Base-by-base conservation (phyloP, 2,113 vertebrate genomes). In the Sisor rabdophorus region DNA sequence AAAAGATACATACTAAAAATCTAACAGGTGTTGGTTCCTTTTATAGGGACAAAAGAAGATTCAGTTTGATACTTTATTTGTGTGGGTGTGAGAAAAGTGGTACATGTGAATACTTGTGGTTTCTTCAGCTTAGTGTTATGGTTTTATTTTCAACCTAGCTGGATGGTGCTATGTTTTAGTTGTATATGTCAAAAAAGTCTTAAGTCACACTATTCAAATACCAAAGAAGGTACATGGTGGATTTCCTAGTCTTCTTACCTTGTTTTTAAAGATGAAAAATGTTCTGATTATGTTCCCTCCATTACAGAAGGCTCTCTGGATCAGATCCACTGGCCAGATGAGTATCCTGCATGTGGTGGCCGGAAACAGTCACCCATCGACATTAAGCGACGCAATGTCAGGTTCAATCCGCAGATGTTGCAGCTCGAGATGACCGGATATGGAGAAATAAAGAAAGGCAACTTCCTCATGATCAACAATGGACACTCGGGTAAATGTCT, bases 311-410 rank as follows among this genome's bases (percentile, higher is more conserved):
- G 92, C 4, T 77, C 83, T 6, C 75, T 93, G 88, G 92, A 94
- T 11, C 91, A 96, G 74, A 85, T 69, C 6, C 92, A 94, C 82
- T 97, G 96, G 96, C 24, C 80, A 0, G 79, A 64, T 7, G 76
- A 89, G 48, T 98, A 93, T 58, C 88, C 90, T 0, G 76, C 30
- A 1, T 98, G 97, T 0, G 89, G 88, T 0, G 92, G 94, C 0
- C 58, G 56, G 20, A 91, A 79, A 12, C 97, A 98, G 78, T 98
- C 95, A 0, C 97, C 96, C 0, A 91, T 98, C 11, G 83, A 97
- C 83, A 92, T 98, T 84, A 91, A 93, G 91, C 87, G 85, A 70
- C 91, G 82, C 11, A 89, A 69, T 2, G 93, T 91, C 44, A 78
- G 0, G 1, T 88, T 90, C 86, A 94, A 94, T 75, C 87, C 89